These are phyloP conservation scores for Lacanobia oleracea DNA, from an alignment of 2,888 invertebrate species.

Conservation along the genomic window DNA sequence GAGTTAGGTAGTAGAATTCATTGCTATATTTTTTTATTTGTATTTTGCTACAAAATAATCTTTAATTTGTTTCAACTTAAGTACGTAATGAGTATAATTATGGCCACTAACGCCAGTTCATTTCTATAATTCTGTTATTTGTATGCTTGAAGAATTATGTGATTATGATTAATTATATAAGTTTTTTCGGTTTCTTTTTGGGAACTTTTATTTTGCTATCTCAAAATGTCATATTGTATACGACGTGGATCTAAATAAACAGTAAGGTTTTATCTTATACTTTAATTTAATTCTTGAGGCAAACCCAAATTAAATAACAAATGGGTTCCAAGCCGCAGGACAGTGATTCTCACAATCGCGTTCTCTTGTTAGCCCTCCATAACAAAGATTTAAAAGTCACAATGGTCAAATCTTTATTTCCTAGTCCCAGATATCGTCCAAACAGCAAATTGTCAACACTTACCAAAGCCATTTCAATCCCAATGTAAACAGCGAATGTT, in stretches of 20 bases:
- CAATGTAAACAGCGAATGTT: slow-evolving; percentile 51
- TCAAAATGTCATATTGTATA: neutral
- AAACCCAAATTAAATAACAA: neutral
- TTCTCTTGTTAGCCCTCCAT: neutral
- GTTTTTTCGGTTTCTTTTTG: neutral
- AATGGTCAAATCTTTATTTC: neutral
- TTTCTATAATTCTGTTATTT: slow-evolving; percentile 22
- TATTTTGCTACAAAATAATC: slow-evolving; percentile 27
- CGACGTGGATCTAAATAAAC: neutral
- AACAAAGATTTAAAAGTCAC: neutral
- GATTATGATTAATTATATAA: neutral
- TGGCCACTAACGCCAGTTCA: neutral
- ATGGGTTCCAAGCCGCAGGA: neutral
- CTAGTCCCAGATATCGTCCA: slow-evolving; percentile 1
- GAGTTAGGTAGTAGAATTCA: slow-evolving; percentile 35
- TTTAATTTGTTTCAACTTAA: slow-evolving; percentile 15
- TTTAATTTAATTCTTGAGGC: neutral
- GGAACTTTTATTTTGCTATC: neutral
- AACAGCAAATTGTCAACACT: slow-evolving; percentile 55
- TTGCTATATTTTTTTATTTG: slow-evolving; percentile 25
- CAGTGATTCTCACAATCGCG: neutral
- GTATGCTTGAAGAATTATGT: slow-evolving; percentile 25
- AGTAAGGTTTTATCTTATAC: neutral
- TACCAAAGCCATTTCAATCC: slow-evolving; percentile 47
- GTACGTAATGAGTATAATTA: slow-evolving; percentile 28